Evolutionary conservation across 2,113 vertebrate genomes (phyloP), one percentile per base, ranked within the genome.

Genomic region (Pontoporia blainvillei): DNA sequence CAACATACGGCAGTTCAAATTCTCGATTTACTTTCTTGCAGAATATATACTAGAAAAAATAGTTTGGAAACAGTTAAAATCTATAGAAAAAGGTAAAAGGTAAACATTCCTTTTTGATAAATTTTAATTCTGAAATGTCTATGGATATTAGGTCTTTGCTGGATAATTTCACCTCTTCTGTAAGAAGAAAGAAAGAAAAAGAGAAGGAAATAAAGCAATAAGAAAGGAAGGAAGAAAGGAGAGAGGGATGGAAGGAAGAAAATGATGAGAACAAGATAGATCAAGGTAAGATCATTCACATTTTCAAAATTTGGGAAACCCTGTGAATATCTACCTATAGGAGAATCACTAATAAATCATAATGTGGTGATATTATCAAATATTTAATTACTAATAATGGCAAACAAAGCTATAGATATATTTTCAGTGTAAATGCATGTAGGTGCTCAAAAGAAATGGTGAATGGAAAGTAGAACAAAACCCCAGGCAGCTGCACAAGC

Each of bases 211-310:
- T 20, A 13, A 34, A 12, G 34, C 49, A 46, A 6, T 3, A 4
- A 20, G 8, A 11, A n/a, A 27, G 78, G 34, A 11, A 52, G 49
- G 4, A 4, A 34, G 2, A 39, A 61, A 12, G 29, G 27, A 41
- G 8, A 5, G 11, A 27, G 17, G 13, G 36, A 5, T 4, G 4
- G 36, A 21, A 9, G 21, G 3, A 17, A 10, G 36, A 3, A 41
- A 29, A 44, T 3, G 0, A 49, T 9, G 4, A 0, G 13, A 39
- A 49, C 11, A 44, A 20, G 8, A 0, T 0, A 21, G 44, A 2
- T 3, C 6, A 21, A 2, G 52, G 5, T 15, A 25, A n/a, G 17
- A 14, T 1, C 13, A 11, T 15, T 12, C 8, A 5, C 29, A 4
- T 13, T 36, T 34, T 17, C 34, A 21, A 27, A 12, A 44, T 6